phyloP scores from a whole-genome alignment of 1,140 invertebrate genomes.

The Helicoverpa armigera region DNA sequence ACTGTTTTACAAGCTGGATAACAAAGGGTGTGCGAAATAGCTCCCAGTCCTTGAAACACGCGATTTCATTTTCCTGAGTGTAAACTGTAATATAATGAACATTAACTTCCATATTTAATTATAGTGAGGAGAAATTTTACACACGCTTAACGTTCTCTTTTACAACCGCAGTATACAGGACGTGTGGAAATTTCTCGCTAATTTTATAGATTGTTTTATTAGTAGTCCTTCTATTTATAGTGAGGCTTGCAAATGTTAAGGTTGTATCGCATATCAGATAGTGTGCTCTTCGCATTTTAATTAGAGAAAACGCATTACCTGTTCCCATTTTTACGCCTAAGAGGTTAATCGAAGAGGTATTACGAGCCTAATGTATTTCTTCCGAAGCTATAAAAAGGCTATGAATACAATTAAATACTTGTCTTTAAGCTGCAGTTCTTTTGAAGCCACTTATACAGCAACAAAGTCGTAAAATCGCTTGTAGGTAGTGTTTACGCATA shows the following conservation, averaged over 20 bases:
- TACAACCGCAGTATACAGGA: neutral
- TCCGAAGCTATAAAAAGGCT: slow-evolving; percentile 27
- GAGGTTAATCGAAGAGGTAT: slow-evolving; percentile 42
- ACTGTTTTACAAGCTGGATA: slow-evolving; percentile 6
- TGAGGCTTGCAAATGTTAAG: neutral
- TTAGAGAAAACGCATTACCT: slow-evolving; percentile 47
- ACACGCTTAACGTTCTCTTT: neutral
- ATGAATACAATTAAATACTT: slow-evolving; percentile 36
- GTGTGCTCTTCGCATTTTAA: slow-evolving; percentile 37
- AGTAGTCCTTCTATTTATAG: neutral
- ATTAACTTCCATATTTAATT: slow-evolving; percentile 4
- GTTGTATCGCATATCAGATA: slow-evolving; percentile 26
- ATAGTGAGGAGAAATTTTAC: neutral
- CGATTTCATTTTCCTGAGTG: slow-evolving; percentile 47
- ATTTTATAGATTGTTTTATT: slow-evolving; percentile 41
- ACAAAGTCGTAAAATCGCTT: slow-evolving; percentile 9
- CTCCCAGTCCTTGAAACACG: slow-evolving; percentile 40
- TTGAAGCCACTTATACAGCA: slow-evolving; percentile 6
- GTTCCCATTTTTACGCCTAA: slow-evolving; percentile 33
- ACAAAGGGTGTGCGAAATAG: slow-evolving; percentile 29
- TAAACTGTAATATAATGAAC: slow-evolving; percentile 15
- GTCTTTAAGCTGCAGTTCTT: slow-evolving; percentile 29
- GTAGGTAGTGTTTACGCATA: slow-evolving; percentile 6
- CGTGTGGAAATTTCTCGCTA: neutral
- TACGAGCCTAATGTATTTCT: slow-evolving; percentile 24